Evolutionary conservation across 1,140 invertebrate species (phyloP).

Genomic region (Apis cerana): DNA sequence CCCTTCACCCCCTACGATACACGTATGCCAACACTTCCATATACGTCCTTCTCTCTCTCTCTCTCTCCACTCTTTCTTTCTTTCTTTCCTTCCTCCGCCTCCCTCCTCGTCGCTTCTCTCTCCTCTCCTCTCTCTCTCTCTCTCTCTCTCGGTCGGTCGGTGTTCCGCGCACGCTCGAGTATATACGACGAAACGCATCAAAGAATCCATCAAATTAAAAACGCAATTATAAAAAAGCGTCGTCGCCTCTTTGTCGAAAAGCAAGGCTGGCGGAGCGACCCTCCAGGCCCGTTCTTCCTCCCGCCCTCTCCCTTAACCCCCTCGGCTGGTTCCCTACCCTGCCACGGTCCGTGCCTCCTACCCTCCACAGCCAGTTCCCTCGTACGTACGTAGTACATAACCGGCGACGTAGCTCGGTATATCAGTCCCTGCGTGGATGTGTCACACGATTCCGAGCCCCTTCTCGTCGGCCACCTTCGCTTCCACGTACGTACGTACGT

Average conservation of each 20-base stretch:
- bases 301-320: slow-evolving; percentile 7
- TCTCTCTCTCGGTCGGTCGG: slow-evolving; percentile 12
- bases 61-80: neutral
- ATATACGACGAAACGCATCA: slow-evolving; percentile 69
- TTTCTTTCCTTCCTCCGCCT: no score
- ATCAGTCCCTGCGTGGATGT: slow-evolving; percentile 57
- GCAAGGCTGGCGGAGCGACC: slow-evolving; percentile 61
- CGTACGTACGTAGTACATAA: slow-evolving; percentile 29
- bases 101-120: slow-evolving; percentile 12
- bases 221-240: slow-evolving; percentile 79
- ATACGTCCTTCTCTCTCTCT: no score
- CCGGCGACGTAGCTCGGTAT: slow-evolving; percentile 27
- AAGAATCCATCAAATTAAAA: slow-evolving; percentile 80
- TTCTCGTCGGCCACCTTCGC: slow-evolving; percentile 35
- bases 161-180: slow-evolving; percentile 54
- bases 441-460: slow-evolving; percentile 58
- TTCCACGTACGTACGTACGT: neutral
- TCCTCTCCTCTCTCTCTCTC: neutral
- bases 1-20: neutral
- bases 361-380: slow-evolving; percentile 25
- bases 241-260: slow-evolving; percentile 74
- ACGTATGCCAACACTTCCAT: neutral
- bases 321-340: neutral
- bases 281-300: slow-evolving; percentile 28
- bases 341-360: slow-evolving; percentile 5